These are phyloP conservation scores for Solenopsis invicta DNA, from an alignment of 1,140 invertebrate species.

Conservation along the genomic window DNA sequence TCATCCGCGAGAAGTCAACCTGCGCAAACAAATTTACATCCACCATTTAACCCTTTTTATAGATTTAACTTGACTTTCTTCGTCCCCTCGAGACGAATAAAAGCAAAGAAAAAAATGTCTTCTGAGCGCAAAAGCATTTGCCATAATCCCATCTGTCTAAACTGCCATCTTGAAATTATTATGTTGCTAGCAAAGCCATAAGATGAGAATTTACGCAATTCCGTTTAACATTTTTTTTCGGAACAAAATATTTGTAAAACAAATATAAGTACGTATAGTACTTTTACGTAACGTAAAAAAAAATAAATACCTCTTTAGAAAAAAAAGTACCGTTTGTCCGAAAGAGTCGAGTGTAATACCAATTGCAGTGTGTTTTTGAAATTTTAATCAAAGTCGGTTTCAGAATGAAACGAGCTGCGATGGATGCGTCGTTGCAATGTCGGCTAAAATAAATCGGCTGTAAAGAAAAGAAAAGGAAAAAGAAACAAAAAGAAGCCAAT, in stretches of 20 bases:
- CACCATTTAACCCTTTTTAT: constrained; percentile 43
- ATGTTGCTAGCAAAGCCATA: constrained; percentile 21
- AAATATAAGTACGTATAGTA: constrained; percentile 3
- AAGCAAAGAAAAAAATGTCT: constrained; percentile 29
- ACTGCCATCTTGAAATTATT: constrained; percentile 20
- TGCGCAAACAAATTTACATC: constrained; percentile 62
- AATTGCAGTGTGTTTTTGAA: constrained; percentile 1
- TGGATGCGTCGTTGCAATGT: constrained; percentile 25
- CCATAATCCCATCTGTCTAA: constrained; percentile 21
- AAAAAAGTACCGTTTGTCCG: not conserved
- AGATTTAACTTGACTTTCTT: constrained; percentile 25
- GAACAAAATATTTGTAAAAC: constrained; percentile 15
- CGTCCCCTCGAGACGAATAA: constrained; percentile 28
- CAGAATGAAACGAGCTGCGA: constrained; percentile 41
- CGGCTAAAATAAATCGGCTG: not conserved
- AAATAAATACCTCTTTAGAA: not conserved
- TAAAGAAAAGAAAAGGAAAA: not conserved
- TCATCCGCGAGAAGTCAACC: constrained; percentile 54
- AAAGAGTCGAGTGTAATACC: not conserved
- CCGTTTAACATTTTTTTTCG: constrained; percentile 6
- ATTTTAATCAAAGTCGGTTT: not conserved
- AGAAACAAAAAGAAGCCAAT: not conserved
- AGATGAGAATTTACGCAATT: not conserved
- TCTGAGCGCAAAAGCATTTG: constrained; percentile 42
- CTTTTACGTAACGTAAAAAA: not conserved